These are phyloP conservation scores for Bombylius discolor DNA, from an alignment of 2,888 invertebrate genomes.

Conservation along the genomic window DNA sequence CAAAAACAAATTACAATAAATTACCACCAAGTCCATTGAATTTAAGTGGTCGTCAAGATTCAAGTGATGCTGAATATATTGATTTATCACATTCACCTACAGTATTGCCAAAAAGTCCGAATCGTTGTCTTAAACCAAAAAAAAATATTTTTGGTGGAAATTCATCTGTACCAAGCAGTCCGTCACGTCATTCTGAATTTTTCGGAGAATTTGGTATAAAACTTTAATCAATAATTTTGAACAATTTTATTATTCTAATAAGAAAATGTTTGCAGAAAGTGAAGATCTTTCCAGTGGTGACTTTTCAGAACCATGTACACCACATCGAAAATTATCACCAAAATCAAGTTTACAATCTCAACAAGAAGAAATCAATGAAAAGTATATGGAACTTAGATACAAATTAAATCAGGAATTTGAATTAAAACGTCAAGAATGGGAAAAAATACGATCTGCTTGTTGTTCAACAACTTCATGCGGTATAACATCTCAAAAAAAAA, in stretches of 20 bases:
- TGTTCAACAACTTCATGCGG: conserved; percentile 17
- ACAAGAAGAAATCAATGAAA: conserved; percentile 55
- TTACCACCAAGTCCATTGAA: conserved; percentile 32
- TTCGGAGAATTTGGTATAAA: conserved; percentile 48
- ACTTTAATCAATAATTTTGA: not conserved
- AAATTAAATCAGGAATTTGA: conserved; percentile 63
- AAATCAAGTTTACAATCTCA: conserved; percentile 28
- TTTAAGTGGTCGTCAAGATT: conserved; percentile 28
- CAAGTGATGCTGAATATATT: conserved; percentile 32
- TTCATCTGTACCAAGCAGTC: conserved; percentile 55
- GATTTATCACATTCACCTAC: conserved; percentile 31
- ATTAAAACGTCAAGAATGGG: conserved; percentile 54
- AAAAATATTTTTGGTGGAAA: conserved; percentile 46
- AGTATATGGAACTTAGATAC: conserved; percentile 58
- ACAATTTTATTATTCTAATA: too few relatives aligned
- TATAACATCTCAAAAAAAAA: not conserved
- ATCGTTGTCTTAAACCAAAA: conserved; percentile 41
- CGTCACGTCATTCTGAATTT: conserved; percentile 51
- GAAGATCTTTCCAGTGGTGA: conserved; percentile 38
- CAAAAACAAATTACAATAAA: conserved; percentile 24
- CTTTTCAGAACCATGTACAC: conserved; percentile 38
- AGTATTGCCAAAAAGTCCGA: conserved; percentile 36
- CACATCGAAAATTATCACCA: conserved; percentile 22
- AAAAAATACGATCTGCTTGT: conserved; percentile 30
- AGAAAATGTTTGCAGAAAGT: conserved; percentile 23